Evolutionary conservation across 2,888 invertebrate species (phyloP).

Genomic region (Galerucella pusilla): DNA sequence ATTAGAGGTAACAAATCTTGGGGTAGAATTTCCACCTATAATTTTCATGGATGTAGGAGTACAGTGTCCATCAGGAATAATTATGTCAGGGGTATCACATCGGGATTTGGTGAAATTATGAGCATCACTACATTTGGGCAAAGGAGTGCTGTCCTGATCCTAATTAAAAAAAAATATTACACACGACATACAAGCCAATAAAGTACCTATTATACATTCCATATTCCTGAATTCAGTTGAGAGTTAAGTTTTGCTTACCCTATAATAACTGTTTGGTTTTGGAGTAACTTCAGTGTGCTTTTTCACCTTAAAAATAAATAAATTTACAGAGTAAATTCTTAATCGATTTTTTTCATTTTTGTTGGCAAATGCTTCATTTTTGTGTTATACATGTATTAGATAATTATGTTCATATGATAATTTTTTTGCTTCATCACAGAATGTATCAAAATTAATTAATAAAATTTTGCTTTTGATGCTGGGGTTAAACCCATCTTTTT

Average conservation of each 20-base stretch:
- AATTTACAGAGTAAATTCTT: constrained; percentile 20
- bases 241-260: constrained; percentile 17
- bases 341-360: constrained; percentile 15
- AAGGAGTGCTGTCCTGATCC: constrained; percentile 25
- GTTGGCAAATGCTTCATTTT: constrained; percentile 26
- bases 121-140: constrained; percentile 28
- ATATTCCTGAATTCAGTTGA: constrained; percentile 23
- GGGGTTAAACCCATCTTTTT: too few species aligned
- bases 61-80: constrained; percentile 24
- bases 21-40: constrained; percentile 22
- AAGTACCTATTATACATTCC: constrained; percentile 28
- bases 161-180: constrained; percentile 22
- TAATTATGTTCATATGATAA: constrained; percentile 23
- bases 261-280: constrained; percentile 27
- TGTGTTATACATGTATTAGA: constrained; percentile 21
- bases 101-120: background rate
- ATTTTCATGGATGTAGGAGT: constrained; percentile 26
- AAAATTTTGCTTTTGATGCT: too few species aligned
- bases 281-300: constrained; percentile 29
- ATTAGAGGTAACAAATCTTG: too few species aligned
- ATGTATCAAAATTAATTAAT: constrained; percentile 26
- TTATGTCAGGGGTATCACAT: background rate
- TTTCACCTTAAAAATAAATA: constrained; percentile 20
- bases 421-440: constrained; percentile 27
- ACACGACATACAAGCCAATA: constrained; percentile 23